Evolutionary conservation across 2,113 vertebrate genomes (phyloP), one percentile per base, ranked within the genome.

Genomic region (Murina feae): DNA sequence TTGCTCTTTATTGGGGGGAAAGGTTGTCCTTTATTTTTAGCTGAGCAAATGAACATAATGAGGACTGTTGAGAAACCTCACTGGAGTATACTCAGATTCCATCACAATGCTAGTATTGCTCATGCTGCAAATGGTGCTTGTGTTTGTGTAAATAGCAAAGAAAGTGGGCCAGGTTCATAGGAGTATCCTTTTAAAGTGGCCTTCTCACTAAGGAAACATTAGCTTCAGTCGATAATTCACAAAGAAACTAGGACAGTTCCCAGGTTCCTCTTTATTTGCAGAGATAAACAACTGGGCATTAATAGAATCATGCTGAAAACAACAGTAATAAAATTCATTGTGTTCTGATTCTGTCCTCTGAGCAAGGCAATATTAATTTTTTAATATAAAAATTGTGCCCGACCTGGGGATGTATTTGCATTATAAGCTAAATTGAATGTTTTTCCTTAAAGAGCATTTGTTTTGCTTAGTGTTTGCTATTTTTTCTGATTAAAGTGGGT

Each of bases 201-300:
- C 30, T 72, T 93, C 84, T 89, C 69, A 53, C 90, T 88, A 51
- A 89, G 87, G 95, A 93, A 91, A 83, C 95, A 68, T 96, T 95
- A 93, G 83, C 86, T 91, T 91, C 76, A 89, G 44, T 63, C 89
- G 93, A 92, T 95, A 95, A 93, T 85, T 93, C 80, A 75, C 83
- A 93, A 51, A 94, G 96, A 97, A 97, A 96, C 35, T 95, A 80
- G 96, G 96, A 58, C 95, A 93, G 92, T 96, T 97, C 97, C 91
- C 94, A 93, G 93, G 44, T 91, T 51, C 47, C 83, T 87, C 49
- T 95, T 89, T 90, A 94, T 90, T 92, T 91, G 81, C 71, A 0
- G 44, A 95, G 91, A 76, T 95, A 86, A 96, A 93, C 86, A 96
- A 39, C 16, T 20, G 14, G 55, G 76, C 92, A 84, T 93, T 94